These are phyloP conservation scores for Apis dorsata DNA, from an alignment of 1,140 invertebrate genomes.

Conservation along the genomic window DNA sequence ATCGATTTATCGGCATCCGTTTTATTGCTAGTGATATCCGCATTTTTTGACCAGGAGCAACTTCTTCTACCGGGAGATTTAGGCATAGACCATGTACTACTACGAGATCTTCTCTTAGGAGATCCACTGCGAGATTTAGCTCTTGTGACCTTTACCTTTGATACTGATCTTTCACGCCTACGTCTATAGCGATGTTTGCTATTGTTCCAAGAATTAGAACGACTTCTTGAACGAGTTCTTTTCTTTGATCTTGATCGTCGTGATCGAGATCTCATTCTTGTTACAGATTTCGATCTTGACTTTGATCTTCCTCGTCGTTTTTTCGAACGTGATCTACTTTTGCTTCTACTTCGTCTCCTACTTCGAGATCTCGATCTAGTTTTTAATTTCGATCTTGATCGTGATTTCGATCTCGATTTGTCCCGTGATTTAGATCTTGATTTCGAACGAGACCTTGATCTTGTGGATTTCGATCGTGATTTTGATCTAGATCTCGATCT, in stretches of 20 bases:
- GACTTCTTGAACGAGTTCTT: conserved; percentile 49
- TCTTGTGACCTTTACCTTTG: conserved; percentile 66
- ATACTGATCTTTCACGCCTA: conserved; percentile 50
- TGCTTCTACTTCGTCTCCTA: conserved; percentile 61
- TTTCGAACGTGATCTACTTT: conserved; percentile 51
- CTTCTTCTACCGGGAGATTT: conserved; percentile 72
- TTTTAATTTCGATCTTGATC: conserved; percentile 39
- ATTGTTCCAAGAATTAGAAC: conserved; percentile 53
- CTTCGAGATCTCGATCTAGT: conserved; percentile 58
- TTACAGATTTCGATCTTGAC: conserved; percentile 36
- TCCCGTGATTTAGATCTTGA: conserved; percentile 54
- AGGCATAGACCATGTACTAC: conserved; percentile 76
- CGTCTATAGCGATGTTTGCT: conserved; percentile 53
- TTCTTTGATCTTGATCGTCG: conserved; percentile 37
- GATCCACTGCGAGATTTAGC: conserved; percentile 67
- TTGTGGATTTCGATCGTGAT: conserved; percentile 40
- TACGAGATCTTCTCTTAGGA: conserved; percentile 68
- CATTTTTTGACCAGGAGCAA: conserved; percentile 74
- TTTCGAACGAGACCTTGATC: conserved; percentile 51
- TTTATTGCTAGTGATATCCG: conserved; percentile 45
- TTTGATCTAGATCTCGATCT: conserved; percentile 43
- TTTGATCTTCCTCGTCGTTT: conserved; percentile 63
- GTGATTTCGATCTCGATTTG: conserved; percentile 57
- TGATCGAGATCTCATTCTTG: conserved; percentile 52
- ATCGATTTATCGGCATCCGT: not conserved